A percentile compares a stretch with the other conserved stretches of the same genome.
Evolutionary conservation across 1,140 invertebrate genomes (phyloP).

Genomic region (Drosophila cardini): DNA sequence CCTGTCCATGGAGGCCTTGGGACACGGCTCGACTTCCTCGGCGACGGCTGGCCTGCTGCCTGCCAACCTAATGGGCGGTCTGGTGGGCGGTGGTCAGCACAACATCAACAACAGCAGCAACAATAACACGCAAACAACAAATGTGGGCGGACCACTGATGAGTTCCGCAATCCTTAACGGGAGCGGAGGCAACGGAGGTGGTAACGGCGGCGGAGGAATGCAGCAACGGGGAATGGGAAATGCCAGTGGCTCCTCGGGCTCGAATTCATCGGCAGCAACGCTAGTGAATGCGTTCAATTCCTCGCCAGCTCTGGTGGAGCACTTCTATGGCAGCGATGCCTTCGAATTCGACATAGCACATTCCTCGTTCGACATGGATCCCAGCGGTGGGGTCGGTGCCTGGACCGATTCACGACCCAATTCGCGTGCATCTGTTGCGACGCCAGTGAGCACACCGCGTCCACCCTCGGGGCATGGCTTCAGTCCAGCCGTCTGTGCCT

Average conservation of each 20-base stretch:
- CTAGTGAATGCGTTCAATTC: constrained; percentile 71
- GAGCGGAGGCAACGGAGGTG: constrained; percentile 82
- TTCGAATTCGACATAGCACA: constrained; percentile 84
- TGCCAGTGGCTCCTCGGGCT: constrained; percentile 74
- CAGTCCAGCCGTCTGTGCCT: constrained; percentile 83
- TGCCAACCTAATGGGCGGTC: constrained; percentile 68
- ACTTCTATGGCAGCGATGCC: constrained; percentile 67
- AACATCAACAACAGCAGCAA: constrained; percentile 56
- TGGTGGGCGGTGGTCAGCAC: constrained; percentile 77
- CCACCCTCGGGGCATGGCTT: constrained; percentile 83
- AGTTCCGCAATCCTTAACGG: constrained; percentile 88
- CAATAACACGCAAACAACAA: constrained; percentile 69
- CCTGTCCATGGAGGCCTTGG: constrained; percentile 73
- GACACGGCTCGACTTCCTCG: constrained; percentile 60
- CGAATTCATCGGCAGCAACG: constrained; percentile 56
- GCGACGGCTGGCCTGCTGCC: constrained; percentile 45
- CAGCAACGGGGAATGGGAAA: constrained; percentile 59
- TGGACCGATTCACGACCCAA: constrained; percentile 83
- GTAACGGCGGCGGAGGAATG: constrained; percentile 87
- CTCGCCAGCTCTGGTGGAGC: constrained; percentile 71
- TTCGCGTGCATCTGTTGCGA: constrained; percentile 81
- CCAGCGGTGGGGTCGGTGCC: constrained; percentile 69
- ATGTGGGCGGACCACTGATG: constrained; percentile 88
- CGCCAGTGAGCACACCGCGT: constrained; percentile 80
- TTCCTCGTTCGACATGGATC: constrained; percentile 83